Base-by-base conservation (phyloP, 2,113 vertebrate genomes). In the Mustelus asterias region DNA sequence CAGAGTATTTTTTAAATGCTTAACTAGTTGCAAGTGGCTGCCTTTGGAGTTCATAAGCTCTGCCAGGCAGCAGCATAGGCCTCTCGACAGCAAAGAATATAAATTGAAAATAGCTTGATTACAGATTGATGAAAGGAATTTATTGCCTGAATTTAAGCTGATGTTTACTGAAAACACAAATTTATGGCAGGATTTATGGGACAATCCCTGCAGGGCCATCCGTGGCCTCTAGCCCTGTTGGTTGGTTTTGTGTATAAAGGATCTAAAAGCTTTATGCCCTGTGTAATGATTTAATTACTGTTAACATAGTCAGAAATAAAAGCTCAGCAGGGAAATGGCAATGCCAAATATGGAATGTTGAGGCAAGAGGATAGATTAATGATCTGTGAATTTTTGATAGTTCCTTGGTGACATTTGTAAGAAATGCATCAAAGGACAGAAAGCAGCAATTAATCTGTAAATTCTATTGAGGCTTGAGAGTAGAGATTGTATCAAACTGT, bases 111-210 rank as follows among this genome's bases (percentile, higher is more conserved):
- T 96, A 96, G 96, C 97, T 97, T 97, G 97, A 97, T 98, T 97
- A 97, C 97, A 96, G 97, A 97, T 97, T 96, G 97, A 97, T 97
- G 97, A 98, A 97, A 98, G 96, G 96, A 96, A 97, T 97, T 98
- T 97, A 97, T 97, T 97, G 97, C 54, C 63, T 90, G 54, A 18
- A 37, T 94, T 89, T 83, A 76, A 76, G 96, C 97, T 97, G 97
- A 97, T 96, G 97, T 97, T 96, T 97, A 96, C 97, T 97, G 97
- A 96, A 96, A 96, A 97, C 96, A 96, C 97, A 96, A 96, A 97
- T 96, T 96, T 96, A 97, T 96, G 97, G 97, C 97, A 97, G 97
- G 97, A 96, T 98, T 97, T 98, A 97, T 97, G 97, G 97, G 96
- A 96, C 95, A 96, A 96, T 97, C 96, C 97, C 60, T 96, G 95